These are phyloP conservation scores for Blastobasis adustella DNA, from an alignment of 2,888 invertebrate genomes.

Conservation along the genomic window DNA sequence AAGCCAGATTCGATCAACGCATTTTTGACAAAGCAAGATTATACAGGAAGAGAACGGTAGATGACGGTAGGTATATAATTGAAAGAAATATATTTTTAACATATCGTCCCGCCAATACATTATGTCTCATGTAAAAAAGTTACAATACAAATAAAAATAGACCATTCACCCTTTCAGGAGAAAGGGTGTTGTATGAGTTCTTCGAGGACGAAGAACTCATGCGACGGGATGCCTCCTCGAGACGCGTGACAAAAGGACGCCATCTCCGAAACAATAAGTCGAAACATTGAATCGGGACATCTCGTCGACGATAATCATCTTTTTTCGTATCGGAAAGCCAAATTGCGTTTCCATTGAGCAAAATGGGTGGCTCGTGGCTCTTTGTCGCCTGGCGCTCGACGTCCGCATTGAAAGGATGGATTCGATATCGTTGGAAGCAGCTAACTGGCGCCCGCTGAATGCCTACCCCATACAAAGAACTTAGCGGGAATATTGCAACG, in stretches of 20 bases:
- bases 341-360: conserved; percentile 50
- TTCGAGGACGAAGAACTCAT: too few relatives aligned
- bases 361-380: conserved; percentile 43
- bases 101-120: too few relatives aligned
- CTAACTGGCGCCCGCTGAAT: conserved; percentile 47
- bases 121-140: too few relatives aligned
- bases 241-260: neutral
- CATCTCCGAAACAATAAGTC: neutral
- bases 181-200: too few relatives aligned
- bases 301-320: conserved; percentile 19
- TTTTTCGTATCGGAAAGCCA: conserved; percentile 38
- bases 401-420: conserved; percentile 45
- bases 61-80: too few relatives aligned
- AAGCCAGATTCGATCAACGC: too few relatives aligned
- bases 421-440: conserved; percentile 48
- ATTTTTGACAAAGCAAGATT: too few relatives aligned
- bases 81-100: too few relatives aligned
- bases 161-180: too few relatives aligned
- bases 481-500: conserved; percentile 35
- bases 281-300: neutral
- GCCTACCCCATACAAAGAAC: conserved; percentile 44
- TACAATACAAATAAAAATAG: too few relatives aligned
- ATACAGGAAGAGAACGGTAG: too few relatives aligned
- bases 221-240: too few relatives aligned
- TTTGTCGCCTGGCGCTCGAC: conserved; percentile 43